phyloP scores from a whole-genome alignment of 1,140 invertebrate genomes.

The Macrotrachela quadricornifera region DNA sequence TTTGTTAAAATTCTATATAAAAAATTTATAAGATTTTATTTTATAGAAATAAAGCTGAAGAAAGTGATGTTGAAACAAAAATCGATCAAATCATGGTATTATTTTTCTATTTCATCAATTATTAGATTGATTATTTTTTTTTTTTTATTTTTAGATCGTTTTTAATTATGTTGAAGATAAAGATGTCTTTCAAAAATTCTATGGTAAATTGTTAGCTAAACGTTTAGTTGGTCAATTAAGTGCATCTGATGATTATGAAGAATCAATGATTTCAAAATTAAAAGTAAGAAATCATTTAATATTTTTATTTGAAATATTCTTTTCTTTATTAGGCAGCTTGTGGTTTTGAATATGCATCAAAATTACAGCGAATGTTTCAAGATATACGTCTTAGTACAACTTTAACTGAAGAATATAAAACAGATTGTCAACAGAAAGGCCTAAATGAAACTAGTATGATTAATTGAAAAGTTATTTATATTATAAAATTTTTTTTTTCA shows the following conservation, averaged over 20 bases:
- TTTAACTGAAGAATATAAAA: conserved; percentile 71
- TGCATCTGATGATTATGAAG: conserved; percentile 93
- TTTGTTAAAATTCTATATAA: conserved; percentile 19
- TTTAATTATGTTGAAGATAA: conserved; percentile 99
- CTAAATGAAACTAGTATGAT: too few species aligned
- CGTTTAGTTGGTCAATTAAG: conserved; percentile 87
- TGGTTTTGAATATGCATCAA: conserved; percentile 97
- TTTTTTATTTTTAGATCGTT: not conserved
- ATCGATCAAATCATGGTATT: conserved; percentile 92
- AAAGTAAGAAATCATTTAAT: conserved; percentile 35
- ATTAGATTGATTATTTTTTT: too few species aligned
- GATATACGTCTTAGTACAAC: conserved; percentile 95
- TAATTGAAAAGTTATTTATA: not conserved
- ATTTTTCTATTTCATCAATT: too few species aligned
- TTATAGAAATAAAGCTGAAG: conserved; percentile 24
- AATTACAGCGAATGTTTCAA: conserved; percentile 93
- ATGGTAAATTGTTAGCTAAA: conserved; percentile 95
- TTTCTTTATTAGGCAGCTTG: conserved; percentile 51
- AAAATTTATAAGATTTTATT: conserved; percentile 2
- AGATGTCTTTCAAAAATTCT: conserved; percentile 99
- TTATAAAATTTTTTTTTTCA: not conserved
- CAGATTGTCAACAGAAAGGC: too few species aligned
- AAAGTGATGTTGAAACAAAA: conserved; percentile 71
- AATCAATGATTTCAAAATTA: conserved; percentile 96
- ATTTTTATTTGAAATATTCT: not conserved